Conservation (phyloP, 2,113 vertebrate species). For the Morone saxatilis region DNA sequence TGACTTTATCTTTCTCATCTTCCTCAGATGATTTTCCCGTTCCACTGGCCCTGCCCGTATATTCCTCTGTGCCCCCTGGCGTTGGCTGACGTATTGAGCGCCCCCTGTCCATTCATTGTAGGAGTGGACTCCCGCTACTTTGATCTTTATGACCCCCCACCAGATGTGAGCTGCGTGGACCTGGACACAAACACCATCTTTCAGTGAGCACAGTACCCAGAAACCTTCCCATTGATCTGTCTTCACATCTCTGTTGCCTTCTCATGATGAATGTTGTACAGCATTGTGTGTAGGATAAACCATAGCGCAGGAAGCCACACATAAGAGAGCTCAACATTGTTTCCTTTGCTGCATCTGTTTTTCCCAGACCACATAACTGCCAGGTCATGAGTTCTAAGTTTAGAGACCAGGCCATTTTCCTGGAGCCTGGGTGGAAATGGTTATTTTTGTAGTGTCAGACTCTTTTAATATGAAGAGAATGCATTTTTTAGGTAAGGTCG, state of each 20-base stretch:
- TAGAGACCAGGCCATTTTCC: constrained; percentile 27
- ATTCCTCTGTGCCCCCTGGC: constrained; percentile 97
- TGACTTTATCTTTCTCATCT: not conserved
- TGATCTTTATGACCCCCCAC: constrained; percentile 96
- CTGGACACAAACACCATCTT: constrained; percentile 99
- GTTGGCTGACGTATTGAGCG: constrained; percentile 95
- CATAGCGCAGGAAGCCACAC: not conserved
- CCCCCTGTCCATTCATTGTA: constrained; percentile 97
- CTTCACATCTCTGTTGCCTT: too few relatives aligned
- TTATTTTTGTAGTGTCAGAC: constrained; percentile 55
- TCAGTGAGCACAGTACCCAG: constrained; percentile 88
- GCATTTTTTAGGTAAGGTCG: constrained; percentile 45
- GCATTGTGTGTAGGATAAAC: not conserved
- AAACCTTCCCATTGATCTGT: not conserved
- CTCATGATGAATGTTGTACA: not conserved
- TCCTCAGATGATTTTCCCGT: constrained; percentile 98
- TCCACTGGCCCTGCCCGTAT: constrained; percentile 98
- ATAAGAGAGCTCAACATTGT: constrained; percentile 17
- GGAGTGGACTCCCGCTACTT: constrained; percentile 99
- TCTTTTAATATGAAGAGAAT: constrained; percentile 32
- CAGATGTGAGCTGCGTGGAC: constrained; percentile 97
- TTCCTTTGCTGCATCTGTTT: constrained; percentile 19
- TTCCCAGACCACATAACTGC: constrained; percentile 27
- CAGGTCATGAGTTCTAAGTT: constrained; percentile 54
- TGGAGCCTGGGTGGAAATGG: constrained; percentile 17